phyloP scores from a whole-genome alignment of 1,140 invertebrate genomes.

The Aphelinus atriplicis region DNA sequence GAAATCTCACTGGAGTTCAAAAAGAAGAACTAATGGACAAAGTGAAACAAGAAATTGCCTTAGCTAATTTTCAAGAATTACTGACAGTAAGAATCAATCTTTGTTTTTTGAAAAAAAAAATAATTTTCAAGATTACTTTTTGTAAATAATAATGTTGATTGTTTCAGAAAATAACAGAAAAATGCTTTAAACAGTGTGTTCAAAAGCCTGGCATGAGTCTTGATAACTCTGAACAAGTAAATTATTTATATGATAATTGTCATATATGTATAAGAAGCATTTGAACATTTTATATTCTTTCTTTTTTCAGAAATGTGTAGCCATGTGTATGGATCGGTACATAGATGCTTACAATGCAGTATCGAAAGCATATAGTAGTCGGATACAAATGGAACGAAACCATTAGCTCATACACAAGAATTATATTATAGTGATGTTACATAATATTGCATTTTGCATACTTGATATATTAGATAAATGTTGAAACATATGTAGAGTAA shows the following conservation, averaged over 20 bases:
- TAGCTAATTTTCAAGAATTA: conserved; percentile 94
- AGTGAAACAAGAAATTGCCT: conserved; percentile 94
- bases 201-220: conserved; percentile 88
- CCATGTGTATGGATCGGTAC: conserved; percentile 98
- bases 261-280: neutral
- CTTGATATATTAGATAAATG: conserved; percentile 26
- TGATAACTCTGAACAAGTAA: conserved; percentile 90
- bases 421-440: conserved; percentile 45
- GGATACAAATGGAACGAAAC: conserved; percentile 79
- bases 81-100: conserved; percentile 74
- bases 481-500: conserved; percentile 45
- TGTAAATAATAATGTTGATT: too few species aligned
- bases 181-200: conserved; percentile 97
- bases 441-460: conserved; percentile 27
- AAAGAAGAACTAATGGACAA: conserved; percentile 94
- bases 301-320: conserved; percentile 88
- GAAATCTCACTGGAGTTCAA: conserved; percentile 72
- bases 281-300: neutral
- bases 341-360: conserved; percentile 96
- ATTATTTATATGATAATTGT: too few species aligned
- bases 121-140: conserved; percentile 10
- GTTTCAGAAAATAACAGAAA: conserved; percentile 92
- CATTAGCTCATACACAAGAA: conserved; percentile 39
- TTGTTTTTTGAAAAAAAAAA: conserved; percentile 35
- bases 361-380: conserved; percentile 82